A percentile compares a stretch with the other conserved stretches of the same genome.
Conservation (phyloP, 2,113 vertebrate genomes). For the Sphaerodactylus townsendi region DNA sequence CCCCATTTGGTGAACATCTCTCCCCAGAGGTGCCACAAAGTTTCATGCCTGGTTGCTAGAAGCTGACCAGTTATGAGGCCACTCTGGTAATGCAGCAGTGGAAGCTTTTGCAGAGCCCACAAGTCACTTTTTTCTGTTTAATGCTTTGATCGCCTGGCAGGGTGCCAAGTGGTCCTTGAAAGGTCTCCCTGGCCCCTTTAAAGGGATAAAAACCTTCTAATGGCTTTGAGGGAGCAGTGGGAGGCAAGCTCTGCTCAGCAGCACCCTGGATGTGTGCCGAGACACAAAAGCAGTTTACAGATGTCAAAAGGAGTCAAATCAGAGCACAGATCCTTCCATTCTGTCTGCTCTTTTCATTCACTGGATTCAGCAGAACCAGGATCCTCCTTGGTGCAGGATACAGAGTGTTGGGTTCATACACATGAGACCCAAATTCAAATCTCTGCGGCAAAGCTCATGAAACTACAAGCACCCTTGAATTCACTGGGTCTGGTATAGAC, state of each 20-base stretch:
- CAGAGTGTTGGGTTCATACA: neutral
- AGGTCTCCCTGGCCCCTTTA: slow-evolving; percentile 19
- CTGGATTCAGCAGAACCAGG: neutral
- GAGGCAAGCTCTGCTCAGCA: slow-evolving; percentile 2
- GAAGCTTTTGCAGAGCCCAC: slow-evolving; percentile 40
- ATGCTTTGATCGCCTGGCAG: slow-evolving; percentile 61
- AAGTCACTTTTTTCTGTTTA: slow-evolving; percentile 46
- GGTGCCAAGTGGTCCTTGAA: slow-evolving; percentile 27
- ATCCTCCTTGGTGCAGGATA: neutral
- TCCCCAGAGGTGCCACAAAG: slow-evolving; percentile 5
- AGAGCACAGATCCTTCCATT: slow-evolving; percentile 21
- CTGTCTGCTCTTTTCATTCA: neutral
- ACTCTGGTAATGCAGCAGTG: slow-evolving; percentile 66
- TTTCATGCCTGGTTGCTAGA: slow-evolving; percentile 20
- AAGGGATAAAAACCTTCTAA: slow-evolving; percentile 46
- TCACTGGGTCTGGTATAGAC: neutral
- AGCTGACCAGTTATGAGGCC: slow-evolving; percentile 71
- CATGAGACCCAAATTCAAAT: neutral
- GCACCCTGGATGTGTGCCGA: slow-evolving; percentile 54
- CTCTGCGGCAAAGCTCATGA: neutral
- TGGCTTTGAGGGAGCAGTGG: slow-evolving; percentile 53
- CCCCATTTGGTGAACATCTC: slow-evolving; percentile 75
- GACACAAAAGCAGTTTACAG: slow-evolving; percentile 65
- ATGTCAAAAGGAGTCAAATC: slow-evolving; percentile 69
- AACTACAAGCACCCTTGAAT: no score